Evolutionary conservation across 2,113 vertebrate genomes (phyloP).

Genomic region (Nematolebias whitei): DNA sequence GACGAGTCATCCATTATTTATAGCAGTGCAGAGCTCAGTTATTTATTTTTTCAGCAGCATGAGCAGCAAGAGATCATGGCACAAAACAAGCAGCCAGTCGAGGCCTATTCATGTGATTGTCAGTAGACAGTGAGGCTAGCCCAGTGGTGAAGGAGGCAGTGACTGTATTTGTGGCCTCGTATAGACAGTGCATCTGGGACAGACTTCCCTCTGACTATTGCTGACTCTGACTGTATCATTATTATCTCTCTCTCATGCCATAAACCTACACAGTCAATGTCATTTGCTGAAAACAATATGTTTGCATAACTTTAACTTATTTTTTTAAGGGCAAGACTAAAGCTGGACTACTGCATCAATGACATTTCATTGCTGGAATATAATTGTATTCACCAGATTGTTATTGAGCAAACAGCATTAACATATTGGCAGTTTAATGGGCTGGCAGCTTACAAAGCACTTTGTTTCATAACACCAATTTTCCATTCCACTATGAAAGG

Average conservation of each 20-base stretch:
- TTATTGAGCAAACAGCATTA: constrained; percentile 29
- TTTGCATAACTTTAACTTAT: constrained; percentile 10
- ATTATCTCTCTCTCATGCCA: constrained; percentile 23
- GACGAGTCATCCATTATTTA: constrained; percentile 86
- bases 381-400: constrained; percentile 23
- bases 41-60: constrained; percentile 79
- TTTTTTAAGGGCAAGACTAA: constrained; percentile 11
- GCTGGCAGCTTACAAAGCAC: constrained; percentile 23
- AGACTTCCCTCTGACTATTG: constrained; percentile 50
- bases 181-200: constrained; percentile 37
- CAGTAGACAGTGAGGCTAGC: constrained; percentile 61
- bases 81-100: constrained; percentile 81
- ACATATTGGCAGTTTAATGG: constrained; percentile 9
- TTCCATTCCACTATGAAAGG: constrained; percentile 6
- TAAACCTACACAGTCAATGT: constrained; percentile 25
- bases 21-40: constrained; percentile 72
- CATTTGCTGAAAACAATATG: constrained; percentile 17
- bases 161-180: constrained; percentile 33
- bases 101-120: constrained; percentile 75
- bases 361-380: constrained; percentile 7
- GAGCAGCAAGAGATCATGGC: constrained; percentile 79
- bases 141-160: constrained; percentile 52
- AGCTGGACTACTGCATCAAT: constrained; percentile 9
- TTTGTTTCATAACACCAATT: constrained; percentile 23
- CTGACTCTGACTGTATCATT: constrained; percentile 25